phyloP scores from a whole-genome alignment of 2,797 vertebrate species.

The Spinus olivaceus region DNA sequence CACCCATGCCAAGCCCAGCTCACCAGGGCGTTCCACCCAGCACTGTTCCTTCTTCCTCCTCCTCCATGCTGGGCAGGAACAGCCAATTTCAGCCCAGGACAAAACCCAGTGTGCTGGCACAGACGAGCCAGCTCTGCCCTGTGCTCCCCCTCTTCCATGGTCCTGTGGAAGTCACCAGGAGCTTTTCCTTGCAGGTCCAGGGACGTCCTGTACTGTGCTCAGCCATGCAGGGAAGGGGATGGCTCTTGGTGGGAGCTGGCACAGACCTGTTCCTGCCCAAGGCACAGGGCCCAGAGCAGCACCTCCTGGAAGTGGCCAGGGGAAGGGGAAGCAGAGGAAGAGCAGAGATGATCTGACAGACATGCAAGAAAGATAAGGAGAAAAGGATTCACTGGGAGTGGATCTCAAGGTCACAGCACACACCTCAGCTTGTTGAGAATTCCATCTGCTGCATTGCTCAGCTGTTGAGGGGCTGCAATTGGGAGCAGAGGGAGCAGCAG shows the following conservation, averaged over 20 bases:
- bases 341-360: background rate
- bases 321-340: background rate
- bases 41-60: background rate
- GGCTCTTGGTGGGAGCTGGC: background rate
- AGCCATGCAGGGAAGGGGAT: background rate
- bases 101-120: background rate
- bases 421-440: background rate
- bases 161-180: background rate
- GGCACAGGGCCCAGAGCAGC: background rate
- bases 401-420: background rate
- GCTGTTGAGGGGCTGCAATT: fast-evolving
- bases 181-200: background rate
- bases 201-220: background rate
- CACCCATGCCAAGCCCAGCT: background rate
- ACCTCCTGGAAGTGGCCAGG: background rate
- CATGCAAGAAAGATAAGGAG: fast-evolving
- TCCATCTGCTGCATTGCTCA: fast-evolving
- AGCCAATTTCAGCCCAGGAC: background rate
- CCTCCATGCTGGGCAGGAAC: background rate
- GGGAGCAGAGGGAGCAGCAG: background rate
- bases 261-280: background rate
- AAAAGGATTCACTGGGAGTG: background rate
- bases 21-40: background rate
- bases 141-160: fast-evolving
- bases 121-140: background rate